Evolutionary conservation across 2,113 vertebrate species (phyloP).

Genomic region (Brevimyrus niger): DNA sequence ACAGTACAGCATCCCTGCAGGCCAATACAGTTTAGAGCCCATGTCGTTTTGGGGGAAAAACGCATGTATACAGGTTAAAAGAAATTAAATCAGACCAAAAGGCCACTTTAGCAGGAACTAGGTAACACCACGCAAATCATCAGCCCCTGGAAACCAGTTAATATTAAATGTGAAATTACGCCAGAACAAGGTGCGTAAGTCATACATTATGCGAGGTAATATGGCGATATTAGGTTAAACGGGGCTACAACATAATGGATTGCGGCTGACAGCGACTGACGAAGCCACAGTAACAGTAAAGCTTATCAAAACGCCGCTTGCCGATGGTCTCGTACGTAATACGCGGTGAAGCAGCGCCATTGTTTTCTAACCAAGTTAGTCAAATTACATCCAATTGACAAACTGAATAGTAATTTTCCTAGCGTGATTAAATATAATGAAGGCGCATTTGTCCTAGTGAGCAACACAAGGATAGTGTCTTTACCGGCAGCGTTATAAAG

Average conservation of each 20-base stretch:
- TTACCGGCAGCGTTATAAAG: neutral
- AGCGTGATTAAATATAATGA: neutral
- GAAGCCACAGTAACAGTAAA: conserved; percentile 7
- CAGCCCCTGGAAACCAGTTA: neutral
- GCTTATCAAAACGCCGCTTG: conserved; percentile 5
- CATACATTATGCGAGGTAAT: neutral
- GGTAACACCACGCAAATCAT: neutral
- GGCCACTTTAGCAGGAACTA: neutral
- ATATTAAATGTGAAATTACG: neutral
- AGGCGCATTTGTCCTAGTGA: neutral
- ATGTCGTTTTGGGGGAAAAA: neutral
- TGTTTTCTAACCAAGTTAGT: neutral
- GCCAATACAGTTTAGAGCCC: neutral
- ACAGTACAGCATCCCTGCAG: neutral
- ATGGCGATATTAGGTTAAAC: neutral
- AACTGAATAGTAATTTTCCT: conserved; percentile 11
- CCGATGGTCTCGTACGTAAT: neutral
- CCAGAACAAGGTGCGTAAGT: neutral
- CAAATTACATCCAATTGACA: neutral
- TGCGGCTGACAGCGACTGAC: conserved; percentile 15
- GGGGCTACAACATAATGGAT: neutral
- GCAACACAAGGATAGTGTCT: neutral
- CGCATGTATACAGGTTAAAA: neutral
- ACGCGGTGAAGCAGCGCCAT: neutral
- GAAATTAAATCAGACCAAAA: neutral